A percentile compares a stretch with the other conserved stretches of the same genome.
Evolutionary conservation across 1,140 invertebrate genomes (phyloP).

Genomic region (Formica selysi): DNA sequence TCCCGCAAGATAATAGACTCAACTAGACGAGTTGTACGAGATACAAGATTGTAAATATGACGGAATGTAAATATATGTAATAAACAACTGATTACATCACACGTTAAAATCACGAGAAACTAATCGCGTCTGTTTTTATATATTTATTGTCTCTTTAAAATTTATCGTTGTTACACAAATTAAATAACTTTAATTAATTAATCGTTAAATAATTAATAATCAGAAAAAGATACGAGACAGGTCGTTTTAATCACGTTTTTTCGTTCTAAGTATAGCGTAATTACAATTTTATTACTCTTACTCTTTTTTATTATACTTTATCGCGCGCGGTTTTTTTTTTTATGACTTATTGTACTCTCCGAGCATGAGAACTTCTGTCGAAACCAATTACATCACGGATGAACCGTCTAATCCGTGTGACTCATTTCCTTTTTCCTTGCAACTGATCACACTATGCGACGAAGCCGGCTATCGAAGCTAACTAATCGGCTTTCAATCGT

Average conservation of each 20-base stretch:
- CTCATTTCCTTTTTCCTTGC: conserved; percentile 62
- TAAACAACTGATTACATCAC: neutral
- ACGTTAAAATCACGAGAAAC: neutral
- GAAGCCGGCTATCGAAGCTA: neutral
- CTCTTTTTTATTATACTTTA: neutral
- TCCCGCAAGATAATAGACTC: neutral
- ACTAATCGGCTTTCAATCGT: neutral
- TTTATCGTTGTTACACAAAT: neutral
- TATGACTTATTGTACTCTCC: neutral
- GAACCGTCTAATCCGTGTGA: conserved; percentile 48
- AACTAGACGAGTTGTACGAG: neutral
- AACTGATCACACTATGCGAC: conserved; percentile 44
- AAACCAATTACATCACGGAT: conserved; percentile 62
- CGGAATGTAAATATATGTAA: neutral
- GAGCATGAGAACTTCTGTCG: conserved; percentile 20
- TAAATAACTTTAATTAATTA: no score
- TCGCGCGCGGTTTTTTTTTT: neutral
- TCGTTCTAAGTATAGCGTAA: no score
- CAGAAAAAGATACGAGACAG: no score
- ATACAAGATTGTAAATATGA: neutral
- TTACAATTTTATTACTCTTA: neutral
- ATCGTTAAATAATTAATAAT: no score
- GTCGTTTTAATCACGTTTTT: no score
- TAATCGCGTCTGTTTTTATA: neutral
- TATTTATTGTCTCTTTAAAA: neutral